Conservation (phyloP, 2,113 vertebrate genomes). For the Leucosticte australis region DNA sequence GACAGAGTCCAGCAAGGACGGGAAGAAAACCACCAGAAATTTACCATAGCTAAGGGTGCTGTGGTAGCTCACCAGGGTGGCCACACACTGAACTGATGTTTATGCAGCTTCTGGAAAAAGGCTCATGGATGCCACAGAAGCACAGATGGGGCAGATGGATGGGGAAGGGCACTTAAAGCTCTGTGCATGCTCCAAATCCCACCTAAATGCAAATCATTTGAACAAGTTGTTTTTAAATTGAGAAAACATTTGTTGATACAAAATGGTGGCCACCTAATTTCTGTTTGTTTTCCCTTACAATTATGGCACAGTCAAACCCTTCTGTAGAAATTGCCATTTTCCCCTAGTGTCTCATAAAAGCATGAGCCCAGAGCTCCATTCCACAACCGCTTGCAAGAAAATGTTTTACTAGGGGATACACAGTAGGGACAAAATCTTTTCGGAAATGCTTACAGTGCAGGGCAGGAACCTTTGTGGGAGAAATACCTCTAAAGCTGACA, state of each 20-base stretch:
- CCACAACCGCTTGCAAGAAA: not conserved
- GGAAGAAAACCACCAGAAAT: not conserved
- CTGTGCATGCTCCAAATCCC: not conserved
- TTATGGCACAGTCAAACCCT: not conserved
- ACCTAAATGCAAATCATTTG: not conserved
- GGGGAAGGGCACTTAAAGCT: not conserved
- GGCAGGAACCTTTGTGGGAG: not conserved
- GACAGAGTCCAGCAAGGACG: not conserved
- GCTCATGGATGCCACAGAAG: not conserved
- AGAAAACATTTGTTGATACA: not conserved
- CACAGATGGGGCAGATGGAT: not conserved
- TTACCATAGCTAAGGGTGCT: fast-evolving
- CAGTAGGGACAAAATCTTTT: not conserved
- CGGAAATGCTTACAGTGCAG: not conserved
- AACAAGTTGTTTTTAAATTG: not conserved
- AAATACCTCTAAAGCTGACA: not conserved
- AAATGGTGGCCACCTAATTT: not conserved
- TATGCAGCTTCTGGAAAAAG: not conserved
- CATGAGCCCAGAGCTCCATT: not conserved
- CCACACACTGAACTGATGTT: not conserved
- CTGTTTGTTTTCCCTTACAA: not conserved
- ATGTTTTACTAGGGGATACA: not conserved
- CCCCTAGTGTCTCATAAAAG: not conserved
- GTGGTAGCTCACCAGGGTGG: not conserved
- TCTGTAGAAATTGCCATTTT: not conserved